Percentiles rank a stretch among this genome's conserved stretches.
Evolutionary conservation across 2,113 vertebrate species (phyloP).

Genomic region (Phainopepla nitens): DNA sequence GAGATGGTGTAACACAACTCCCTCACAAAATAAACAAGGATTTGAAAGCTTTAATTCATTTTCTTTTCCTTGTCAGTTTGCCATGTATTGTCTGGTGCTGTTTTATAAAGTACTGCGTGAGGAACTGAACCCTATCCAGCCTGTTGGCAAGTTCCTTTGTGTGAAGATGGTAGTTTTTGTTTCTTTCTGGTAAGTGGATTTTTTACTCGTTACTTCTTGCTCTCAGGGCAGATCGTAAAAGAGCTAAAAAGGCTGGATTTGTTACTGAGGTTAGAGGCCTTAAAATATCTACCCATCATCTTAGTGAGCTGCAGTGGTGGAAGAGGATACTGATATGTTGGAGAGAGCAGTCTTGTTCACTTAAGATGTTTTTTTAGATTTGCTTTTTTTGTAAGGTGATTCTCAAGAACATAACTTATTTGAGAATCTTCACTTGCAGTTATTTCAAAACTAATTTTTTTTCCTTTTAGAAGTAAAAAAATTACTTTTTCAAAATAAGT

Average conservation of each 20-base stretch:
- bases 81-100: conserved; percentile 97
- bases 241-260: background rate
- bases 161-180: conserved; percentile 98
- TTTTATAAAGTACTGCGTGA: conserved; percentile 93
- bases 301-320: background rate
- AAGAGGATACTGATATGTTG: background rate
- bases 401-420: background rate
- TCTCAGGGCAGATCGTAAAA: background rate
- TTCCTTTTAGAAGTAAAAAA: background rate
- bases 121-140: conserved; percentile 91
- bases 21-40: background rate
- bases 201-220: background rate
- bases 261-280: background rate
- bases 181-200: conserved; percentile 90
- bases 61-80: conserved; percentile 80
- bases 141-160: conserved; percentile 96
- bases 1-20: background rate
- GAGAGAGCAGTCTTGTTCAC: background rate
- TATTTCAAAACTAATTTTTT: background rate
- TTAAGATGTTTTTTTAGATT: background rate
- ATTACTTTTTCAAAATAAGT: background rate
- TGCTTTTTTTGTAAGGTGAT: background rate
- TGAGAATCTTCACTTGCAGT: background rate
- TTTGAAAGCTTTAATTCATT: background rate
- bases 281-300: background rate